Conservation (phyloP, 2,113 vertebrate species). For the Antennarius striatus region DNA sequence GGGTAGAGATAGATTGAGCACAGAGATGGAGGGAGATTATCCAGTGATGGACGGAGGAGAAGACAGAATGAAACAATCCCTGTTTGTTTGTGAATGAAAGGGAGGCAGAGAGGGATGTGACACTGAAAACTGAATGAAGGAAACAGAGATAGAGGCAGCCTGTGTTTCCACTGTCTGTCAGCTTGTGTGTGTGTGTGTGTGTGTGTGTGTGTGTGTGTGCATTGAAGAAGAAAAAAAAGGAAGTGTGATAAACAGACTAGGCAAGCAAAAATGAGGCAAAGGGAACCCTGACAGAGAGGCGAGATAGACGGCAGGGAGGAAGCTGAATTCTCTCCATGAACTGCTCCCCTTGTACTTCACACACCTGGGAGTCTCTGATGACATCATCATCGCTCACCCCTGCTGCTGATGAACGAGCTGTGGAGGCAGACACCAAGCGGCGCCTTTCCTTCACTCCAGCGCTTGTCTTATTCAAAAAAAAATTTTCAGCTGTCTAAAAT, state of each 20-base stretch:
- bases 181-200: slow-evolving; percentile 18
- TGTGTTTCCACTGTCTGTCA: slow-evolving; percentile 58
- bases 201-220: neutral
- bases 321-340: slow-evolving; percentile 54
- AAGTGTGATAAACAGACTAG: slow-evolving; percentile 54
- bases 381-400: slow-evolving; percentile 57
- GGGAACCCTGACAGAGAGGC: slow-evolving; percentile 34
- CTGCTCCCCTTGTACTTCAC: slow-evolving; percentile 69
- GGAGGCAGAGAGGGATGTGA: slow-evolving; percentile 58
- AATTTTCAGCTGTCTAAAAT: slow-evolving; percentile 38
- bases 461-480: slow-evolving; percentile 29
- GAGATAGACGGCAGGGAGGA: slow-evolving; percentile 14
- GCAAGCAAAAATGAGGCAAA: slow-evolving; percentile 35
- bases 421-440: slow-evolving; percentile 27
- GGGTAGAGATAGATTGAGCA: neutral
- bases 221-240: slow-evolving; percentile 12
- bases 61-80: slow-evolving; percentile 50
- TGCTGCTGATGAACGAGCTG: slow-evolving; percentile 47
- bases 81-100: slow-evolving; percentile 66
- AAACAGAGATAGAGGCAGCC: slow-evolving; percentile 56
- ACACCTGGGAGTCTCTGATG: slow-evolving; percentile 74
- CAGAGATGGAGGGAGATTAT: slow-evolving; percentile 42
- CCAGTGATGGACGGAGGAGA: slow-evolving; percentile 32
- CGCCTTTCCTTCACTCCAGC: slow-evolving; percentile 39
- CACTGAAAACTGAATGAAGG: slow-evolving; percentile 57